Percentiles rank a stretch among this genome's conserved stretches.
Evolutionary conservation across 1,140 invertebrate genomes (phyloP).

Genomic region (Halesus radiatus): DNA sequence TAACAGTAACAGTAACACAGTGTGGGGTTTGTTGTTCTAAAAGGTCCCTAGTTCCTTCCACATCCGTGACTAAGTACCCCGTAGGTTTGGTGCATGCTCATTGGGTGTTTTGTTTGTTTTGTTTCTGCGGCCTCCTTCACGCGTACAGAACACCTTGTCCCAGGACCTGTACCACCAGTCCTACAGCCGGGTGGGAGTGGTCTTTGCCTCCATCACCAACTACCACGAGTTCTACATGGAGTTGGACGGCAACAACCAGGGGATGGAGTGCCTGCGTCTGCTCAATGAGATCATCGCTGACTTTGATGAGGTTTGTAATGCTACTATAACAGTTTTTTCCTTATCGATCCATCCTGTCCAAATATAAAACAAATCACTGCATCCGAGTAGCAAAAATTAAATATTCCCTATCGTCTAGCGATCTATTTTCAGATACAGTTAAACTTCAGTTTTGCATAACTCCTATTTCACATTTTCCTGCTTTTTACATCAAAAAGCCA

Average conservation of each 20-base stretch:
- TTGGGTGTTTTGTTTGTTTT: constrained; percentile 50
- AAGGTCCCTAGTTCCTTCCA: constrained; percentile 45
- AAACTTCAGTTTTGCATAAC: no score
- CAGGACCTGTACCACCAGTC: constrained; percentile 96
- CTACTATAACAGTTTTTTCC: background rate
- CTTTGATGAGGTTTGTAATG: constrained; percentile 85
- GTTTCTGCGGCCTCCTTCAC: constrained; percentile 44
- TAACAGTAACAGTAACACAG: no score
- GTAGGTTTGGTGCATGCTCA: constrained; percentile 58
- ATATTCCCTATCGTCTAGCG: no score
- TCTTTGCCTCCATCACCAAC: constrained; percentile 95
- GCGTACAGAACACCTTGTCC: constrained; percentile 57
- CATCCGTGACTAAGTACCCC: constrained; percentile 56
- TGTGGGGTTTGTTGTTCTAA: background rate
- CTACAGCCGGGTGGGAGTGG: constrained; percentile 91
- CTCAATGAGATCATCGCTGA: constrained; percentile 88
- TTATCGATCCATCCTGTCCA: no score
- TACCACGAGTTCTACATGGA: constrained; percentile 97
- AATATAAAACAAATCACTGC: no score
- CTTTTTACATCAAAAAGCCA: no score
- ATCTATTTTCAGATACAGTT: no score
- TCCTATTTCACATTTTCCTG: no score
- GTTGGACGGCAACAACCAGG: constrained; percentile 93
- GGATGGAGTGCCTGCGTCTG: constrained; percentile 86
- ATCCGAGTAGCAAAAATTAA: no score